Base-by-base conservation (phyloP, 1,140 invertebrate genomes). In the Diorhabda carinulata region DNA sequence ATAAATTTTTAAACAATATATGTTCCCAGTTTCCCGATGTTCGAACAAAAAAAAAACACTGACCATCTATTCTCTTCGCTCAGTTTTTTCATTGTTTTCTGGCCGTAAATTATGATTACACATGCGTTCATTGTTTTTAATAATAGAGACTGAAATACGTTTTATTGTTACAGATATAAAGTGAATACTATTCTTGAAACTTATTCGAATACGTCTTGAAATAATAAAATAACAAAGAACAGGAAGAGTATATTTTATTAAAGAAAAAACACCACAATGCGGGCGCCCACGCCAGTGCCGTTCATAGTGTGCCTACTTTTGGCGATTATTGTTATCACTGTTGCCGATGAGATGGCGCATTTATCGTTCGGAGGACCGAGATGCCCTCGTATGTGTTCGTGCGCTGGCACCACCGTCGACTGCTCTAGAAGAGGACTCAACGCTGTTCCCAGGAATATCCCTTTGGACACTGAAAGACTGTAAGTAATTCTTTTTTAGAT, bases 371-470 rank as follows among this genome's bases (percentile, higher is more conserved):
- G 52, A 52, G 58, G 65, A 44, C 40, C 57, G 57, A 67, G 65
- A 45, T 96, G 94, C 82, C 93, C 94, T 4, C 88, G 88, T 83
- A 88, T 89, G 10, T 95, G 93, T 82, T 84, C 88, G 73, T 96
- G 94, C 80, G 85, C 86, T 66, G 89, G 89, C 66, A 84, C 89
- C 62, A 89, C 89, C 60, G 88, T 94, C 43, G 91, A 95, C 79
- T 96, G 94, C 80, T 90, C 91, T 57, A 89, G 91, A 78, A 85
- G 91, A 41, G 90, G 88, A 60, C 84, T 96, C 52, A 87, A 88
- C n/a, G 87, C 90, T 78, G 89, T 94, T 43, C 93, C 94, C 0
- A 86, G 87, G 70, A 87, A 89, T 76, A 84, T 95, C 75, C 91
- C 92, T 7, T 78, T 83, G 44, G 87, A 91, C 77, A 89, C 89